A percentile compares a stretch with the other conserved stretches of the same genome.
phyloP scores from a whole-genome alignment of 2,113 vertebrate genomes.

The Poeciliopsis prolifica region DNA sequence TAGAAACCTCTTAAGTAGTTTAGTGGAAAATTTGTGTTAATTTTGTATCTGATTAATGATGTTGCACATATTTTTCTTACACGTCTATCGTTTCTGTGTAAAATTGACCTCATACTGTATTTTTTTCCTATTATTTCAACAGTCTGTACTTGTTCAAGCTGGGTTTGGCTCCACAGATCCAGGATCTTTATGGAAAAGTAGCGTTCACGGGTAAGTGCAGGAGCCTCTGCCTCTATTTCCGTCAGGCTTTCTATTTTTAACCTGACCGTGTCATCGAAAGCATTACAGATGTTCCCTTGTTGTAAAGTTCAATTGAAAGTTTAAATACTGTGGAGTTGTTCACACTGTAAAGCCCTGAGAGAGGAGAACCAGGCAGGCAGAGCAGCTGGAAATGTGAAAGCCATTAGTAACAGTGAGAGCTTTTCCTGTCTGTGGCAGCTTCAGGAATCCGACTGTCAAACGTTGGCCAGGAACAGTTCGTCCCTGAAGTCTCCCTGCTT shows the following conservation, averaged over 20 bases:
- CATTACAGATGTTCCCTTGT: not conserved
- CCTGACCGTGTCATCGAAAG: not conserved
- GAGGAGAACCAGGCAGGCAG: not conserved
- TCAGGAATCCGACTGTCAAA: slow-evolving; percentile 58
- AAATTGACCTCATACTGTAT: not conserved
- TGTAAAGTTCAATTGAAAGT: not conserved
- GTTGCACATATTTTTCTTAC: not conserved
- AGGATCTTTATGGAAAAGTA: slow-evolving; percentile 97
- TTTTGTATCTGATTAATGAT: not conserved
- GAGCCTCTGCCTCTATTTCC: not conserved
- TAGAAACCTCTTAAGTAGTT: no score
- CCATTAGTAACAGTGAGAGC: slow-evolving; percentile 67
- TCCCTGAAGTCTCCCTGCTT: slow-evolving; percentile 1
- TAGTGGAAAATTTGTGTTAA: no score
- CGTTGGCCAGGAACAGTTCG: slow-evolving; percentile 58
- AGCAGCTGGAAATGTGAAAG: slow-evolving; percentile 69
- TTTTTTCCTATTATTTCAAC: slow-evolving; percentile 26
- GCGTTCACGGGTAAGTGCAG: slow-evolving; percentile 92
- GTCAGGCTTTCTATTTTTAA: not conserved
- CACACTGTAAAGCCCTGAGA: not conserved
- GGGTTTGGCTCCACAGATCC: slow-evolving; percentile 95
- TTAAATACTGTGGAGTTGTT: slow-evolving; percentile 4
- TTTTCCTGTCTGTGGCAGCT: slow-evolving; percentile 69
- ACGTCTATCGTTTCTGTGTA: not conserved
- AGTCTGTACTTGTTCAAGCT: slow-evolving; percentile 98